phyloP scores from a whole-genome alignment of 2,797 vertebrate species.

The Myoxocephalus aenaeus region DNA sequence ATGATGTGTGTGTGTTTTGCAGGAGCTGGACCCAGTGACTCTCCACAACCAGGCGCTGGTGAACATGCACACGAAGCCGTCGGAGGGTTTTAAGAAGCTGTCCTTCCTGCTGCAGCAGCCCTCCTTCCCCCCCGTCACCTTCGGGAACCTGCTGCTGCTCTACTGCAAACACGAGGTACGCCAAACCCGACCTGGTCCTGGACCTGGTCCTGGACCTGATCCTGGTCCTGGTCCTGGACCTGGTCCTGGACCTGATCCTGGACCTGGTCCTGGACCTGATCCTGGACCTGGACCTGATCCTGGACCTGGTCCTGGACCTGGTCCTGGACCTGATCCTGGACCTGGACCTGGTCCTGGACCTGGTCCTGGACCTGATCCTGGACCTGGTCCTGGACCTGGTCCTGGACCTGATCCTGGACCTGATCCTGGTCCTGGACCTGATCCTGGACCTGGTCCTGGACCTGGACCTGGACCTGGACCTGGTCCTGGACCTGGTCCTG shows the following conservation, averaged over 20 bases:
- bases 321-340: no score
- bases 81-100: constrained; percentile 94
- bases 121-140: constrained; percentile 94
- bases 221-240: no score
- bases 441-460: no score
- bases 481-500: background rate
- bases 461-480: background rate
- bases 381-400: no score
- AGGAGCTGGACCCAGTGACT: constrained; percentile 94
- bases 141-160: constrained; percentile 94
- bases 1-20: constrained; percentile 3
- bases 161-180: constrained; percentile 94
- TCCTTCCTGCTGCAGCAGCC: constrained; percentile 95
- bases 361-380: no score
- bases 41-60: constrained; percentile 96
- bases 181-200: background rate
- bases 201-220: no score
- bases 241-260: background rate
- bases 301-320: no score
- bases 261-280: no score
- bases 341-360: background rate
- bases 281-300: no score
- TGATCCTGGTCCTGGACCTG: no score
- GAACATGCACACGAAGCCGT: constrained; percentile 94
- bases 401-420: background rate